Base-by-base conservation (phyloP, 1,140 invertebrate genomes). In the Brachionus angularis region DNA sequence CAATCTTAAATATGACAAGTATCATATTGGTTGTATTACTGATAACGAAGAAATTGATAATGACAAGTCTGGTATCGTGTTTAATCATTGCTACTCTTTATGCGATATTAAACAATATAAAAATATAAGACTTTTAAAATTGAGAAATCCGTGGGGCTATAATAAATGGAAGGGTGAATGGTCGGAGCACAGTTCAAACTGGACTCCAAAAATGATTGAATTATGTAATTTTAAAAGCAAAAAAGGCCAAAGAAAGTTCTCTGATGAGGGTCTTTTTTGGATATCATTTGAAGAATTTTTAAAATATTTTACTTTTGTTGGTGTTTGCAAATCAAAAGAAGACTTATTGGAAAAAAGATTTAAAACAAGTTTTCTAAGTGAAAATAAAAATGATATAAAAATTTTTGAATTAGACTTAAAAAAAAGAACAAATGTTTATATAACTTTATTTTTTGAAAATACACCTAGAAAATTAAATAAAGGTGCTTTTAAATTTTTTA, bases 51-150 rank as follows among this genome's bases (percentile, higher is more conserved):
- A 7, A 7, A 42, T 42, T 10, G 16, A 42, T 10, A 16, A 42
- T 42, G 8, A 50, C 7, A 5, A 16, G 21, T 5, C 16, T 10
- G 95, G 95, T 2, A 84, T 98, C 3, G 83, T 92, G 55, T 88
- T 92, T 0, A 85, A 91, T 49, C 95, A 98, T 80, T 94, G 95
- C n/a, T 98, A 98, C 84, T 97, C 94, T 0, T 91, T 98, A 58
- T 85, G 98, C n/a, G 94, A 98, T 83, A 93, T 98, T 3, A 5
- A 55, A 55, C 10, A 10, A 50, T 5, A 7, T 50, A 78, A 77
- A 77, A 81, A 18, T 18, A 31, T 8, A 12, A 8, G 58, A 23
- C 23, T 39, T 25, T 21, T 62, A 2, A 5, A 12, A 10, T n/a
- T 62, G 18, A 29, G 58, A n/a, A 62, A 62, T 62, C 58, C 58